Conservation (phyloP, 1,140 invertebrate genomes). For the Gonioctena quinquepunctata region DNA sequence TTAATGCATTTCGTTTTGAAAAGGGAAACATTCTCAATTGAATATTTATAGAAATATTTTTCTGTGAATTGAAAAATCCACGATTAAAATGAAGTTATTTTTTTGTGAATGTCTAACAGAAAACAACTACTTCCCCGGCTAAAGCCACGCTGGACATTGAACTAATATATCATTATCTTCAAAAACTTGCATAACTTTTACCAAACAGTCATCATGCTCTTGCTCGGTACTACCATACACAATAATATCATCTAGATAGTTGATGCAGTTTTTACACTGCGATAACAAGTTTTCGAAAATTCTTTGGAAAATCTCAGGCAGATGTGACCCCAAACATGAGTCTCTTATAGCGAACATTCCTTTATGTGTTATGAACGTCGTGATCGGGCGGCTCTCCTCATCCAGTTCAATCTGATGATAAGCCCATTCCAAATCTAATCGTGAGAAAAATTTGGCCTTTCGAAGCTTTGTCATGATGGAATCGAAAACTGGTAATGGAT, state of each 20-base stretch:
- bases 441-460: slow-evolving; percentile 13
- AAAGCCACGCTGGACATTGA: too few species aligned
- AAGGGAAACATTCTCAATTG: too few species aligned
- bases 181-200: slow-evolving; percentile 23
- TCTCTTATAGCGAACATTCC: slow-evolving; percentile 51
- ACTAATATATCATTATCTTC: slow-evolving; percentile 29
- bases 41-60: too few species aligned
- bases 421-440: slow-evolving; percentile 22
- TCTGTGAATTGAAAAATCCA: too few species aligned
- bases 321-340: slow-evolving; percentile 39
- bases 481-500: slow-evolving; percentile 40
- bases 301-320: slow-evolving; percentile 26
- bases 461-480: slow-evolving; percentile 34
- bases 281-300: slow-evolving; percentile 13
- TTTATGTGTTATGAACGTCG: slow-evolving; percentile 49
- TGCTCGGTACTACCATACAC: slow-evolving; percentile 13
- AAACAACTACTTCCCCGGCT: too few species aligned
- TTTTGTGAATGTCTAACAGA: too few species aligned
- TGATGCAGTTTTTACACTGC: slow-evolving; percentile 17
- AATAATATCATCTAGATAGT: slow-evolving; percentile 28
- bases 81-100: too few species aligned
- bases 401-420: slow-evolving; percentile 26
- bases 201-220: slow-evolving; percentile 18
- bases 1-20: slow-evolving; percentile 36
- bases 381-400: slow-evolving; percentile 43